Conservation (phyloP, 2,113 vertebrate species). For the Leiothrix lutea region DNA sequence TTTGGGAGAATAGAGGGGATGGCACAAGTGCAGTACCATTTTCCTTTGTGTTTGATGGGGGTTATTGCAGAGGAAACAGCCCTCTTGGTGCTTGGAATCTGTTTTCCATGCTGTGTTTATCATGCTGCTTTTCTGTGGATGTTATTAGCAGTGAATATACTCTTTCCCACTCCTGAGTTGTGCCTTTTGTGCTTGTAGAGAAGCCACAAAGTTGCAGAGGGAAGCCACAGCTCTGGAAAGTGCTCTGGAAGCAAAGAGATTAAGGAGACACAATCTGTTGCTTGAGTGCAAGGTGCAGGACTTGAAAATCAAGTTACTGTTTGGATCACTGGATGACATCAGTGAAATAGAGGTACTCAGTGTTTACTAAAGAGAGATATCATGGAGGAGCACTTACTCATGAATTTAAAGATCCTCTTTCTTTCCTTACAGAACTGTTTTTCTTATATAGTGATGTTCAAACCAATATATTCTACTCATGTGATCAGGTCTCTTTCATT, state of each 20-base stretch:
- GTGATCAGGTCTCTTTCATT: background rate
- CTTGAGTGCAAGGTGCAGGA: constrained; percentile 87
- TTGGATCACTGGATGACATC: constrained; percentile 86
- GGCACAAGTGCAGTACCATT: background rate
- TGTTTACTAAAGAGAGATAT: background rate
- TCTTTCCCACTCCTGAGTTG: background rate
- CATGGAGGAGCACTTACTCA: background rate
- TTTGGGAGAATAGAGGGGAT: background rate
- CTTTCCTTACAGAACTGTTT: background rate
- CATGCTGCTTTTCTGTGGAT: background rate
- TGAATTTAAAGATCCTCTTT: background rate
- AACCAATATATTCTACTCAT: background rate
- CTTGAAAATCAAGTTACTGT: constrained; percentile 77
- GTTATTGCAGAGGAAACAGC: background rate
- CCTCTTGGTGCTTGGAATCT: background rate
- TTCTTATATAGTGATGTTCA: background rate
- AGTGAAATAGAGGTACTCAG: constrained; percentile 82
- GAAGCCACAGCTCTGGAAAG: constrained; percentile 76
- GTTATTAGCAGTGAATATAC: background rate
- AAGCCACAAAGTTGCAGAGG: constrained; percentile 80
- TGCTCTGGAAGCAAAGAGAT: constrained; percentile 82
- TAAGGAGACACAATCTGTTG: constrained; percentile 86
- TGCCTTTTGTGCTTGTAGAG: constrained; percentile 68
- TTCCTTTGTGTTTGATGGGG: background rate
- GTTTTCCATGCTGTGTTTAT: background rate